Base-by-base conservation (phyloP, 1,140 invertebrate genomes). In the Aphelinus certus region DNA sequence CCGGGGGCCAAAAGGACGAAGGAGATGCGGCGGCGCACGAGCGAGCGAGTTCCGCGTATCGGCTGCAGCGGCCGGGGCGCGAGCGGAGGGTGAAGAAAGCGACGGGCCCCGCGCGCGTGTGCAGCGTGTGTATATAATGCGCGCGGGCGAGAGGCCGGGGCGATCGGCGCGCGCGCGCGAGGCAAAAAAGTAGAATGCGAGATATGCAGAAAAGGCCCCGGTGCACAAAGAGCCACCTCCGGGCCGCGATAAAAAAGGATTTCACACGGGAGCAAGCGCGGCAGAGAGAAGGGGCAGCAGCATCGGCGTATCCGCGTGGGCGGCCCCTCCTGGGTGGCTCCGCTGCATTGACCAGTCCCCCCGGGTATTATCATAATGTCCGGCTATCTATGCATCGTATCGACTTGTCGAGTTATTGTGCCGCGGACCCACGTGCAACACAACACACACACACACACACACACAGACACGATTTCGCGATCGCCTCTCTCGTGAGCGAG, bases 321-420 rank as follows among this genome's bases (percentile, higher is more conserved):
- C 75, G 77, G 77, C 58, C 77, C 4, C 7, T 69, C 69, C 70
- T 78, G 77, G 77, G 77, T 78, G 77, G 77, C 73, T 43, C 71
- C 48, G 45, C 75, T 76, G 73, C 77, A 75, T 73, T 76, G 72
- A 64, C 76, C 78, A 68, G 76, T 77, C 75, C 9, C 51, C 9
- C 51, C 72, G 60, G 74, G 74, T 77, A 80, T 82, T 82, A 82
- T 82, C 78, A 79, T 82, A 82, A 82, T 82, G 78, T 62, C 61
- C 46, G 48, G 46, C 76, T 80, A 82, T 82, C 81, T 82, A 80
- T 80, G 81, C 81, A 65, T 79, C 78, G 80, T 81, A 81, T 81
- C 80, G 80, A 77, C 77, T 80, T 79, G 80, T 79, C 79, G 80
- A 80, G 80, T 80, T 81, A 80, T 81, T 81, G 80, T 81, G 45